Percentiles rank a stretch among this genome's conserved stretches.
phyloP scores from a whole-genome alignment of 2,888 invertebrate genomes.

The Prosapia bicincta region DNA sequence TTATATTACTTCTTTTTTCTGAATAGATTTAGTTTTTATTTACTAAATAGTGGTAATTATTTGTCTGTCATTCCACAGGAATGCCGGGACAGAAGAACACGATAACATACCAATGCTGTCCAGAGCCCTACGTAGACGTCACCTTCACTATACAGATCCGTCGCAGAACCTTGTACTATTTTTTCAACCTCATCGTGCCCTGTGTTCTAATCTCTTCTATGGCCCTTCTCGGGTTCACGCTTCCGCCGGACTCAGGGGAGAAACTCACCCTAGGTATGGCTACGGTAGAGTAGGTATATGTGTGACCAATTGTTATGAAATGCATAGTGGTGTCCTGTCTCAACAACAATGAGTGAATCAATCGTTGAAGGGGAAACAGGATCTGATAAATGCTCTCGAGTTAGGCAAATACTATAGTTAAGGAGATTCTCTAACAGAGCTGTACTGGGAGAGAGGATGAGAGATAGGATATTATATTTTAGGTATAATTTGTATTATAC shows the following conservation, averaged over 20 bases:
- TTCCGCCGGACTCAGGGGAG: constrained; percentile 97
- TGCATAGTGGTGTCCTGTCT: background rate
- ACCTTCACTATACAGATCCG: constrained; percentile 97
- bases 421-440: background rate
- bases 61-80: too few relatives aligned
- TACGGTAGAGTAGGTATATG: constrained; percentile 42
- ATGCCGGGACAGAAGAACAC: constrained; percentile 93
- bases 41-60: too few relatives aligned
- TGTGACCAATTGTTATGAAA: background rate
- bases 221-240: constrained; percentile 96
- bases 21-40: too few relatives aligned
- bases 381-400: background rate
- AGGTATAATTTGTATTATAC: too few relatives aligned
- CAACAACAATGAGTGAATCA: background rate
- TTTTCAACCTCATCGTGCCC: constrained; percentile 99
- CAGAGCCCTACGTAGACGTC: constrained; percentile 92
- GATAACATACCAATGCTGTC: constrained; percentile 88
- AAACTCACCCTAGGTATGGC: constrained; percentile 86
- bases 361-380: background rate
- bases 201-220: constrained; percentile 98
- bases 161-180: constrained; percentile 95
- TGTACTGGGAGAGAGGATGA: background rate
- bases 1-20: too few relatives aligned
- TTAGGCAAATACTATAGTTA: background rate
- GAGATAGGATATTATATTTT: too few relatives aligned